Percentiles rank a stretch among this genome's conserved stretches.
Conservation (phyloP, 2,113 vertebrate genomes). For the Phrynosoma blainvillii region DNA sequence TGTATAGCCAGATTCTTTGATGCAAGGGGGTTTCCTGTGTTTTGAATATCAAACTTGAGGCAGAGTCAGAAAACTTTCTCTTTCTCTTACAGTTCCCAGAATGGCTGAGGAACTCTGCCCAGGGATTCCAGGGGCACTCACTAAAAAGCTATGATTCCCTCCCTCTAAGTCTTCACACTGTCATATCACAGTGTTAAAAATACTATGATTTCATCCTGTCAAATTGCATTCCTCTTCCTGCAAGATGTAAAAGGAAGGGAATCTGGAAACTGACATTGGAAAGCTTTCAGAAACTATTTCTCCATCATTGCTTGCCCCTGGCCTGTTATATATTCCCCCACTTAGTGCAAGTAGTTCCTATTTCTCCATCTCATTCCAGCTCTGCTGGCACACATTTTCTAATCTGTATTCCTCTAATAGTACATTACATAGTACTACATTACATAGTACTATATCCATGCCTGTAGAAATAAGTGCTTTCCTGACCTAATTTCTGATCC, state of each 20-base stretch:
- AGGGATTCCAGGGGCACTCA: too few species aligned
- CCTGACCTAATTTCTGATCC: conserved; percentile 15
- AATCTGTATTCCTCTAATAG: not conserved
- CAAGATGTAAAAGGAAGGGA: not conserved
- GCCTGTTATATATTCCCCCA: not conserved
- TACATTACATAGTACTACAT: not conserved
- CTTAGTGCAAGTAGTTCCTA: not conserved
- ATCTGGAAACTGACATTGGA: not conserved
- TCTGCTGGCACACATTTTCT: not conserved
- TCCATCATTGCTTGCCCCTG: not conserved
- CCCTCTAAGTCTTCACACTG: not conserved
- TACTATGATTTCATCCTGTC: not conserved
- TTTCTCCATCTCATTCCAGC: not conserved
- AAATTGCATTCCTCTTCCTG: not conserved
- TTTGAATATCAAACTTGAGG: too few species aligned
- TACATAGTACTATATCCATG: not conserved
- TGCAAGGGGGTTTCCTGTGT: too few species aligned
- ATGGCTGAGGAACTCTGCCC: too few species aligned
- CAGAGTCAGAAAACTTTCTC: too few species aligned
- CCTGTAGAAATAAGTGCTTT: not conserved
- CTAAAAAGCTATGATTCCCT: too few species aligned
- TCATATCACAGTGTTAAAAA: not conserved
- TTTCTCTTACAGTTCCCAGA: too few species aligned
- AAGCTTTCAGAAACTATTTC: not conserved
- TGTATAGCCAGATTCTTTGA: too few species aligned